Evolutionary conservation across 1,140 invertebrate genomes (phyloP).

Genomic region (Mylabris phalerata): DNA sequence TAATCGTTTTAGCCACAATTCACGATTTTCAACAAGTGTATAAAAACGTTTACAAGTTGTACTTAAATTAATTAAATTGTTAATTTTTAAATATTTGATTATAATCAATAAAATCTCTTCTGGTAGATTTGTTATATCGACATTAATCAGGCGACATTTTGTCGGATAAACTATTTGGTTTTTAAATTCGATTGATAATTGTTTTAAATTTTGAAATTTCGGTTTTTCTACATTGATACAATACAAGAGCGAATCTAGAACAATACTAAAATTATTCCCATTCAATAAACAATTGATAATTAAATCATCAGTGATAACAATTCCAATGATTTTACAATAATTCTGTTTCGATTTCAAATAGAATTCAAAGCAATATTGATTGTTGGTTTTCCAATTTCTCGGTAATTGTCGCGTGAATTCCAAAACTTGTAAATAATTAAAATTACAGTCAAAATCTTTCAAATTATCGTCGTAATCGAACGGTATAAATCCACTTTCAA

Average conservation of each 20-base stretch:
- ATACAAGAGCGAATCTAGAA: conserved; percentile 34
- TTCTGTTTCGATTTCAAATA: conserved; percentile 9
- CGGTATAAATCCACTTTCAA: conserved; percentile 35
- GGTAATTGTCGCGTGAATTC: conserved; percentile 18
- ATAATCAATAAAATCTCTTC: conserved; percentile 29
- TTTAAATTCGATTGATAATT: conserved; percentile 34
- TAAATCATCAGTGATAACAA: conserved; percentile 31
- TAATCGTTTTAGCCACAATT: conserved; percentile 9
- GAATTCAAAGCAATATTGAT: conserved; percentile 21
- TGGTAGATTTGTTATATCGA: conserved; percentile 31
- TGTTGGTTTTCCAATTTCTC: conserved; percentile 20
- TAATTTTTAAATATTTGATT: conserved; percentile 12
- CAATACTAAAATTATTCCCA: conserved; percentile 20
- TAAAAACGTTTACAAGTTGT: conserved; percentile 14
- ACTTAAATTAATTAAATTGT: conserved; percentile 8
- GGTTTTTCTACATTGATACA: conserved; percentile 23
- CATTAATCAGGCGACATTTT: conserved; percentile 14
- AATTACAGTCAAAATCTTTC: conserved; percentile 2
- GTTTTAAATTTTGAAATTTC: conserved; percentile 30
- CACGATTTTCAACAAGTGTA: conserved; percentile 1
- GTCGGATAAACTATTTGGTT: conserved; percentile 28
- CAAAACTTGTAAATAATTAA: conserved; percentile 26
- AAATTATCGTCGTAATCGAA: not conserved
- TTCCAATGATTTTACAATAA: not conserved
- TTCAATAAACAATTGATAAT: conserved; percentile 31